Conservation (phyloP, 2,888 invertebrate species). For the Heteromyza rotundicornis region DNA sequence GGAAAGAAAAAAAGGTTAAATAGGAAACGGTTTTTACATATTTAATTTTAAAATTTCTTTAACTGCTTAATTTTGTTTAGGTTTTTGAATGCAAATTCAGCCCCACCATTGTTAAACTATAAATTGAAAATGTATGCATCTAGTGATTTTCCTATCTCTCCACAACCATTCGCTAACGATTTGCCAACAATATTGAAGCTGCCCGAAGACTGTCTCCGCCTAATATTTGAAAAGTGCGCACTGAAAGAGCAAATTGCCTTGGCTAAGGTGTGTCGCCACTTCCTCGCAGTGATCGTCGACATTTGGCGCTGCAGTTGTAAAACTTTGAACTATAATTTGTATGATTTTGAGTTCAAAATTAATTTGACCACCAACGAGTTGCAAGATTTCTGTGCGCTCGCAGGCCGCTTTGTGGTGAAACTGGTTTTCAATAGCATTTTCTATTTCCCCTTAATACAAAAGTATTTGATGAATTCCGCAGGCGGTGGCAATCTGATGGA, state of each 20-base stretch:
- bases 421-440: conserved; percentile 17
- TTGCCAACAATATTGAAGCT: conserved; percentile 3
- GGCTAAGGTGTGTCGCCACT: conserved; percentile 21
- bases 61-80: neutral
- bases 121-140: neutral
- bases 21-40: too few species aligned
- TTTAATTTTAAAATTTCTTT: too few species aligned
- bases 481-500: conserved; percentile 27
- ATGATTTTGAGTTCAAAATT: conserved; percentile 13
- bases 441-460: conserved; percentile 12
- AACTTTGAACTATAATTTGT: conserved; percentile 14
- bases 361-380: conserved; percentile 11
- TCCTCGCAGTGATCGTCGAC: conserved; percentile 10
- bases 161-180: too few species aligned
- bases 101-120: neutral
- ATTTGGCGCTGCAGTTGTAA: conserved; percentile 19
- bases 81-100: neutral
- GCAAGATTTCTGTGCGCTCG: conserved; percentile 20
- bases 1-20: too few species aligned
- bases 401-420: conserved; percentile 12
- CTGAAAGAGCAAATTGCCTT: conserved; percentile 20
- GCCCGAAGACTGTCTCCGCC: conserved; percentile 17
- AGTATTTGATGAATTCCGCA: conserved; percentile 11
- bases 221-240: conserved; percentile 13
- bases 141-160: too few species aligned